A percentile compares a stretch with the other conserved stretches of the same genome.
Conservation (phyloP, 1,140 invertebrate species). For the Bicyclus anynana region DNA sequence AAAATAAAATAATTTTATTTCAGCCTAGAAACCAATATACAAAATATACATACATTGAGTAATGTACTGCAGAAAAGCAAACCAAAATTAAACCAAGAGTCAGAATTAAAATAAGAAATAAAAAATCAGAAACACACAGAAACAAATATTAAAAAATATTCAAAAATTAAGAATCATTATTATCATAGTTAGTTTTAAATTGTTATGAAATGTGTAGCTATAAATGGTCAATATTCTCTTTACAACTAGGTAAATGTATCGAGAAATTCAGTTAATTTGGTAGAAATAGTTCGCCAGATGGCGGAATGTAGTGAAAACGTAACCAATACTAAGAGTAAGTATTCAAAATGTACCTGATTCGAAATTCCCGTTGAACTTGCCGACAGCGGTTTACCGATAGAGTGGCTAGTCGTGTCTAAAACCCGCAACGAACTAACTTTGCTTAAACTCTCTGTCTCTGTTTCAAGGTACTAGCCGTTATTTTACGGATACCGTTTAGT, state of each 20-base stretch:
- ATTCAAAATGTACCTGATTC: slow-evolving; percentile 22
- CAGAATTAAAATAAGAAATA: no score
- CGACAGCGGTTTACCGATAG: slow-evolving; percentile 33
- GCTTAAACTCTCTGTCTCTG: slow-evolving; percentile 34
- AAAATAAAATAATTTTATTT: no score
- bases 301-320: slow-evolving; percentile 1
- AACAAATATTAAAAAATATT: no score
- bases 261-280: not conserved
- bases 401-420: slow-evolving; percentile 41
- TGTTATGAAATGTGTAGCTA: no score
- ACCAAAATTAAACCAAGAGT: no score
- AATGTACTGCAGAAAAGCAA: no score
- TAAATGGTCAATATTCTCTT: no score
- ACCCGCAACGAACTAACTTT: slow-evolving; percentile 46
- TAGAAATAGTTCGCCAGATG: not conserved
- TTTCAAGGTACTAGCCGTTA: not conserved
- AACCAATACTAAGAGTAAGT: slow-evolving; percentile 11
- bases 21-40: no score
- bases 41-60: no score
- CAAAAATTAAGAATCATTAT: no score
- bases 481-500: not conserved
- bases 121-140: no score
- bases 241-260: not conserved
- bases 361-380: slow-evolving; percentile 25
- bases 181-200: no score